These are phyloP conservation scores for Myotis findleyi DNA, from an alignment of 2,797 vertebrate species.

Conservation along the genomic window DNA sequence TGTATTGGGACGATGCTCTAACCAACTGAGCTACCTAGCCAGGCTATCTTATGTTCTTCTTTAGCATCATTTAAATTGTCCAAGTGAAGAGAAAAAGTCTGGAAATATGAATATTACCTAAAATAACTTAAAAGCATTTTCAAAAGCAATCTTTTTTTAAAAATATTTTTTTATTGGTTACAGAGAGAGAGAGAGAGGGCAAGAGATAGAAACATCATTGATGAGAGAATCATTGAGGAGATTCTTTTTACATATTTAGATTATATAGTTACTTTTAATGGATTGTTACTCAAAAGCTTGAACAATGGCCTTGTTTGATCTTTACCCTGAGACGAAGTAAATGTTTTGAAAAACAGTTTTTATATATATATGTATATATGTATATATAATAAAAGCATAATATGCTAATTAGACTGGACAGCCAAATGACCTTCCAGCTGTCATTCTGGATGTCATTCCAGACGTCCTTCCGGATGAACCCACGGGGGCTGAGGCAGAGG, in stretches of 20 bases:
- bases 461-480: too few species aligned
- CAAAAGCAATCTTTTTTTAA: not conserved
- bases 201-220: not conserved
- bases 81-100: not conserved
- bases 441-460: too few species aligned
- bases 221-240: not conserved
- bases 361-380: too few species aligned
- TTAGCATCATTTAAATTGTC: not conserved
- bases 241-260: conserved; percentile 44
- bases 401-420: too few species aligned
- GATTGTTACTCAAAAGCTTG: conserved; percentile 16
- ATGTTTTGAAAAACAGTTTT: conserved; percentile 47
- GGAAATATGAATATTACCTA: not conserved
- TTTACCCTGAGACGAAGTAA: conserved; percentile 36
- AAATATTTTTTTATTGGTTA: not conserved
- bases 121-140: conserved; percentile 13
- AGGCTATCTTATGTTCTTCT: not conserved
- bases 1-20: too few species aligned
- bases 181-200: not conserved
- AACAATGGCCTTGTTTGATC: conserved; percentile 19
- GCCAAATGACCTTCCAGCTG: too few species aligned
- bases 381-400: too few species aligned
- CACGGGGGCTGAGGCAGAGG: too few species aligned
- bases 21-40: too few species aligned
- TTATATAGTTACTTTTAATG: not conserved